A percentile compares a stretch with the other conserved stretches of the same genome.
Conservation (phyloP, 2,797 vertebrate species). For the Mus minutoides region DNA sequence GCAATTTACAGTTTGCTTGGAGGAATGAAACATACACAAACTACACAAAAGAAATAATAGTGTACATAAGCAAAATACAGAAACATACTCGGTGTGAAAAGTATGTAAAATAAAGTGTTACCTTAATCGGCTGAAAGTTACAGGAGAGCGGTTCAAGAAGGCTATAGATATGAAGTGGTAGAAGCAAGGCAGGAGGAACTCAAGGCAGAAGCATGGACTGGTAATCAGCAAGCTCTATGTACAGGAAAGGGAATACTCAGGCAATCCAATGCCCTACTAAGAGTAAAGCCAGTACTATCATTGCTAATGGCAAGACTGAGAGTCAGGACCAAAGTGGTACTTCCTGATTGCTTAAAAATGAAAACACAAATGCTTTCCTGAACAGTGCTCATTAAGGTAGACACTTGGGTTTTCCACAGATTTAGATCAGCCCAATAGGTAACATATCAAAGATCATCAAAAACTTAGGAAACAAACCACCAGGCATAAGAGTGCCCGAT, state of each 20-base stretch:
- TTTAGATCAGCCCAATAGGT: not conserved
- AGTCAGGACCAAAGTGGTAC: not conserved
- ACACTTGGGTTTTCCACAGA: not conserved
- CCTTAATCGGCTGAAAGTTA: constrained; percentile 53
- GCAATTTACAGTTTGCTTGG: constrained; percentile 20
- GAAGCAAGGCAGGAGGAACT: constrained; percentile 62
- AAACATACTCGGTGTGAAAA: constrained; percentile 56
- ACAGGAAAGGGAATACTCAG: constrained; percentile 62
- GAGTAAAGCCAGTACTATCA: not conserved
- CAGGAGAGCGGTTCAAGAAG: constrained; percentile 56
- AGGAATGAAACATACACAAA: constrained; percentile 61
- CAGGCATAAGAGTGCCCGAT: not conserved
- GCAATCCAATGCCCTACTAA: not conserved
- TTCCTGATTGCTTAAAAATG: not conserved
- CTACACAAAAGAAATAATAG: constrained; percentile 54
- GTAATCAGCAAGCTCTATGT: constrained; percentile 60
- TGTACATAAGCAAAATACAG: constrained; percentile 52
- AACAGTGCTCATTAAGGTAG: not conserved
- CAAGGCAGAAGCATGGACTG: constrained; percentile 54
- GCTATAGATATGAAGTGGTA: constrained; percentile 65
- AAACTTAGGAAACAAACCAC: not conserved
- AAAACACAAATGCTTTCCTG: not conserved
- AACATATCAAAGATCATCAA: constrained; percentile 31
- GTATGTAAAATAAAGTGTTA: constrained; percentile 63
- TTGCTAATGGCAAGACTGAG: not conserved